Percentiles rank a stretch among this genome's conserved stretches.
Conservation (phyloP, 1,140 invertebrate species). For the Formica selysi region DNA sequence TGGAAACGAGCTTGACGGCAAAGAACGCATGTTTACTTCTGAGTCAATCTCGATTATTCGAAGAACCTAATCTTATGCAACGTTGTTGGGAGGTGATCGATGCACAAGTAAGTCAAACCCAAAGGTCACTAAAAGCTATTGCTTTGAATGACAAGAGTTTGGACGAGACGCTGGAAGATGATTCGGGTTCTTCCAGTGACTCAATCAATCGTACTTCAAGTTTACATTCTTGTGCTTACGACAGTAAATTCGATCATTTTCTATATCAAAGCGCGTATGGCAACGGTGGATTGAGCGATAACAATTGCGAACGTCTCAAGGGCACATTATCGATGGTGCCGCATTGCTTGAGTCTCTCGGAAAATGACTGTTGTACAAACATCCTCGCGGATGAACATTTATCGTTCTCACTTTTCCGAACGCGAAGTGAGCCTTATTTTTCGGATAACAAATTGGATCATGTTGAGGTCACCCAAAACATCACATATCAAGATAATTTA, state of each 20-base stretch:
- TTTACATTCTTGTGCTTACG: conserved; percentile 61
- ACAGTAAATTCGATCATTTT: conserved; percentile 57
- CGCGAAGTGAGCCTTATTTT: conserved; percentile 82
- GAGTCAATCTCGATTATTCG: conserved; percentile 96
- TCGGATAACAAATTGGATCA: conserved; percentile 78
- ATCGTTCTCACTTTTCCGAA: conserved; percentile 79
- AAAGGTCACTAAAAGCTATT: conserved; percentile 77
- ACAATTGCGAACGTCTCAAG: conserved; percentile 32
- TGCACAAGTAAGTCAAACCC: conserved; percentile 91
- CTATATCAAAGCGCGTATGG: conserved; percentile 49
- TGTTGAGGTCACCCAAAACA: conserved; percentile 82
- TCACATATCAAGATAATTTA: conserved; percentile 81
- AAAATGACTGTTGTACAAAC: conserved; percentile 68
- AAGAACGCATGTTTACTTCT: conserved; percentile 97
- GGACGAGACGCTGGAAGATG: conserved; percentile 47
- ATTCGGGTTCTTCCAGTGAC: conserved; percentile 53
- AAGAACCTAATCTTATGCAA: conserved; percentile 97
- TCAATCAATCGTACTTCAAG: conserved; percentile 50
- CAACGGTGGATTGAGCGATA: conserved; percentile 33
- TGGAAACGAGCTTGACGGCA: conserved; percentile 96
- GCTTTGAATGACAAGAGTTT: conserved; percentile 69
- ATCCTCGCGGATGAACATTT: conserved; percentile 58
- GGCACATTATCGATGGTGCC: conserved; percentile 62
- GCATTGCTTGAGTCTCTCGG: conserved; percentile 72
- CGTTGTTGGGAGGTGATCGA: conserved; percentile 98